Evolutionary conservation across 2,888 invertebrate species (phyloP).

Genomic region (Caenorhabditis virilis): DNA sequence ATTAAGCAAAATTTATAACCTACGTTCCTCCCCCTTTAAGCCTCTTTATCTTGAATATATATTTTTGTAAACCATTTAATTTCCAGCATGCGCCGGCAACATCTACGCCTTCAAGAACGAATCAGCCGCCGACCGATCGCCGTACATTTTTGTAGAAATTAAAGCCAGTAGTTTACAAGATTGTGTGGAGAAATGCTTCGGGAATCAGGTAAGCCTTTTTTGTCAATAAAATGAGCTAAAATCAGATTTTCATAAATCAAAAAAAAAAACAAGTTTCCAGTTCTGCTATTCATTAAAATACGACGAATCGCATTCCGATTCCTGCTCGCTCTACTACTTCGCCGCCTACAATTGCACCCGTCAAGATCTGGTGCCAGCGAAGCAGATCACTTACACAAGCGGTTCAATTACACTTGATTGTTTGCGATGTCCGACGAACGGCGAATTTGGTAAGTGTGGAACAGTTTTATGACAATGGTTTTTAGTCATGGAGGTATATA

Average conservation of each 20-base stretch:
- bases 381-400: slow-evolving; percentile 37
- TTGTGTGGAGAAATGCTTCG: slow-evolving; percentile 61
- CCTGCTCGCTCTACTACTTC: slow-evolving; percentile 52
- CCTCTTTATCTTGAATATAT: background rate
- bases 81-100: slow-evolving; percentile 53
- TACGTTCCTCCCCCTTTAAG: background rate
- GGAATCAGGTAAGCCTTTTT: slow-evolving; percentile 52
- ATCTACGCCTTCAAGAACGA: slow-evolving; percentile 50
- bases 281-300: slow-evolving; percentile 61
- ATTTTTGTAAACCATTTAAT: background rate
- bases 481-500: no score
- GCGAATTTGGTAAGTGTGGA: slow-evolving; percentile 52
- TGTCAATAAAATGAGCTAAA: no score
- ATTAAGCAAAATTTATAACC: no score
- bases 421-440: slow-evolving; percentile 55
- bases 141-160: slow-evolving; percentile 49
- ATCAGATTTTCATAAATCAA: no score
- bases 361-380: slow-evolving; percentile 38
- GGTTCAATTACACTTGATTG: slow-evolving; percentile 55
- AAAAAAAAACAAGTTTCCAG: no score
- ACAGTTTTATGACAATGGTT: no score
- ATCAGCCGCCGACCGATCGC: slow-evolving; percentile 44
- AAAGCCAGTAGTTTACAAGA: slow-evolving; percentile 42
- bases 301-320: slow-evolving; percentile 42
- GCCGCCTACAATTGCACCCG: slow-evolving; percentile 54